Evolutionary conservation across 2,888 invertebrate genomes (phyloP).

Genomic region (Ptilodon capucinus): DNA sequence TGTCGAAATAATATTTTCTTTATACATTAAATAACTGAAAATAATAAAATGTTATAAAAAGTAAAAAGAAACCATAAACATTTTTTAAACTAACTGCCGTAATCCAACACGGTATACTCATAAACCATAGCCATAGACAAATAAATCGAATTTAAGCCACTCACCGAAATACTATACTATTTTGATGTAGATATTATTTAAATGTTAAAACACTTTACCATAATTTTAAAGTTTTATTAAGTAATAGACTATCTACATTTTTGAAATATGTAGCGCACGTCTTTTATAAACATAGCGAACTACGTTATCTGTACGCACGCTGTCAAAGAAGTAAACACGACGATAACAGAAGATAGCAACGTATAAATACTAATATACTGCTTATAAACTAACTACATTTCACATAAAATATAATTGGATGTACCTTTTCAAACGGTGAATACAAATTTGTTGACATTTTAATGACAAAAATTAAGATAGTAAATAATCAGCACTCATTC

Average conservation of each 20-base stretch:
- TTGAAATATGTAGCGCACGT: neutral
- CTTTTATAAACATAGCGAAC: conserved; percentile 25
- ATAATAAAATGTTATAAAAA: too few species aligned
- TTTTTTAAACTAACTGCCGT: too few species aligned
- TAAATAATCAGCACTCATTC: conserved; percentile 7
- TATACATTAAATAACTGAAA: too few species aligned
- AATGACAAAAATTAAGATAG: neutral
- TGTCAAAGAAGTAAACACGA: conserved; percentile 61
- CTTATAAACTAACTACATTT: conserved; percentile 11
- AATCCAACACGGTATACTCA: too few species aligned
- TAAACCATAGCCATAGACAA: conserved; percentile 7
- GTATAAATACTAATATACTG: conserved; percentile 21
- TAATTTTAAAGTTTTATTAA: conserved; percentile 5
- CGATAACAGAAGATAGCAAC: conserved; percentile 49
- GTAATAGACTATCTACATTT: neutral
- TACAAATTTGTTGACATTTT: neutral
- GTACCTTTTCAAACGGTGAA: neutral
- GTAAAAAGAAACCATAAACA: too few species aligned
- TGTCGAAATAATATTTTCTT: too few species aligned
- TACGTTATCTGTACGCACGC: conserved; percentile 60
- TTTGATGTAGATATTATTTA: neutral
- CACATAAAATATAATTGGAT: conserved; percentile 1
- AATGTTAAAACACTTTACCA: neutral
- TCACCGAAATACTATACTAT: too few species aligned
- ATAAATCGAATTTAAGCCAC: neutral